Percentiles rank a stretch among this genome's conserved stretches.
Evolutionary conservation across 2,113 vertebrate genomes (phyloP).

Genomic region (Hepsetus odoe): DNA sequence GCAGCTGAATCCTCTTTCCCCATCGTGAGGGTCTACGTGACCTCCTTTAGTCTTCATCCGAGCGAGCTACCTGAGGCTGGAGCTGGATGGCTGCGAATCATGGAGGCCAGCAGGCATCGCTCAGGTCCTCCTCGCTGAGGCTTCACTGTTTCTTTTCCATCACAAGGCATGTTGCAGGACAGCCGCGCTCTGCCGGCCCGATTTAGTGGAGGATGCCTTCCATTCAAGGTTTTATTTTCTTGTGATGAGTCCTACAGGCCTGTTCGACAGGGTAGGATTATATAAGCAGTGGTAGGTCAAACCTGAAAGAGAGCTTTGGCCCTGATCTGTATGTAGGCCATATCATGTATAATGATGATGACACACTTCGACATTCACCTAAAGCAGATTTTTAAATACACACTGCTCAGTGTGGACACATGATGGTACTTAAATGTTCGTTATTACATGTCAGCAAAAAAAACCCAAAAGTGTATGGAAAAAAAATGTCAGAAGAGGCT

Average conservation of each 20-base stretch:
- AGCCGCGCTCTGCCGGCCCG: background rate
- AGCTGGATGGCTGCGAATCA: background rate
- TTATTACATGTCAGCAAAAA: no score
- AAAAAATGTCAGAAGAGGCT: no score
- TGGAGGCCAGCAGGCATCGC: background rate
- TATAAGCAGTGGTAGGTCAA: background rate
- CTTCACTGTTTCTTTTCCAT: background rate
- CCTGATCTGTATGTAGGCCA: background rate
- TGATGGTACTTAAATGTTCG: background rate
- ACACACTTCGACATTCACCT: background rate
- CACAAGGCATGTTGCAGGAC: background rate
- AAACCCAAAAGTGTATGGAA: no score
- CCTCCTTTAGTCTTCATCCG: background rate
- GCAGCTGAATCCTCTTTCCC: background rate
- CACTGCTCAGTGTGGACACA: background rate
- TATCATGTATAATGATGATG: background rate
- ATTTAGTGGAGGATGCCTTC: background rate
- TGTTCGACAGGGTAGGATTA: background rate
- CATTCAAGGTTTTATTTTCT: no score
- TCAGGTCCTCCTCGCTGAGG: background rate
- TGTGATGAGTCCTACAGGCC: background rate
- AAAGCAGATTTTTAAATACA: background rate
- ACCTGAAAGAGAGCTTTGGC: background rate
- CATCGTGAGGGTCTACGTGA: slow-evolving; percentile 9
- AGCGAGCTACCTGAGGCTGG: slow-evolving; percentile 17